These are phyloP conservation scores for Drosophila insularis DNA, from an alignment of 1,140 invertebrate species.

Conservation along the genomic window DNA sequence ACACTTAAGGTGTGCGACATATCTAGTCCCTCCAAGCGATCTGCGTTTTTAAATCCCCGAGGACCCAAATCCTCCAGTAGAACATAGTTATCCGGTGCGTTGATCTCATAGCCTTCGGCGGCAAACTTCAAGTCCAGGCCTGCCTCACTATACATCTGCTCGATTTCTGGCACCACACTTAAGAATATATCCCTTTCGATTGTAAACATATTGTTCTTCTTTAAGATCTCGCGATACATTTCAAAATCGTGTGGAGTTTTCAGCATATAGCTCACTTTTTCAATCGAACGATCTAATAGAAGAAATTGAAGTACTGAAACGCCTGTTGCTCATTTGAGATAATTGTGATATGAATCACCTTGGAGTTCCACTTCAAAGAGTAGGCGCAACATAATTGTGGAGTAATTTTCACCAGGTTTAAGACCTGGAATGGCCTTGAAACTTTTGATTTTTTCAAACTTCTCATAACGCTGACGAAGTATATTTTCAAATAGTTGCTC, in stretches of 20 bases:
- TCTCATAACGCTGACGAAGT: conserved; percentile 65
- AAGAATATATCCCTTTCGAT: conserved; percentile 55
- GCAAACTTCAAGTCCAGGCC: conserved; percentile 47
- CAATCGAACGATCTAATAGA: conserved; percentile 43
- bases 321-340: background rate
- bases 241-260: conserved; percentile 62
- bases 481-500: conserved; percentile 80
- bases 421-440: conserved; percentile 50
- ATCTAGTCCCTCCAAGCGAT: conserved; percentile 83
- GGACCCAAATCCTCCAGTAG: conserved; percentile 83
- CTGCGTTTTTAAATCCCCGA: conserved; percentile 83
- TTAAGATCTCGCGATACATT: conserved; percentile 43
- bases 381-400: conserved; percentile 61
- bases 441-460: conserved; percentile 62
- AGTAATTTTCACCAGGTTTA: conserved; percentile 63
- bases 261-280: conserved; percentile 55
- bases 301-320: background rate
- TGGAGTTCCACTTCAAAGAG: conserved; percentile 45
- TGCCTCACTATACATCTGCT: conserved; percentile 69
- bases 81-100: conserved; percentile 70
- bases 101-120: conserved; percentile 54
- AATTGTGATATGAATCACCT: conserved; percentile 37
- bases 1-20: conserved; percentile 82
- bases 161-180: conserved; percentile 53
- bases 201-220: conserved; percentile 56